These are phyloP conservation scores for Pseudomyrmex dendroicus DNA, from an alignment of 1,140 invertebrate species.

Conservation along the genomic window DNA sequence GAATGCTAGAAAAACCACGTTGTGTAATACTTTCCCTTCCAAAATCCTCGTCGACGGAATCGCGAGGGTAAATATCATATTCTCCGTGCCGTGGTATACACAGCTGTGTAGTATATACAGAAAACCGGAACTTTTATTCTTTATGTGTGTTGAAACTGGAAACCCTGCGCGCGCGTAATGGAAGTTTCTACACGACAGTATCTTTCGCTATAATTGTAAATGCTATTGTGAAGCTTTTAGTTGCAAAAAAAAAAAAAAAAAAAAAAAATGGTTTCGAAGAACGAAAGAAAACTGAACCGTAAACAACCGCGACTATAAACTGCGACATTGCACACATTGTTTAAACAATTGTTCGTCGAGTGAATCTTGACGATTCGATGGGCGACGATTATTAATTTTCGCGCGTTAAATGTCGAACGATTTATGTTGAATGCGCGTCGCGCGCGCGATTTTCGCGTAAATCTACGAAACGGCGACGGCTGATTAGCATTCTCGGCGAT, in stretches of 20 bases:
- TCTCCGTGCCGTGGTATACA: background rate
- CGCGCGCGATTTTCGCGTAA: slow-evolving; percentile 33
- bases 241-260: background rate
- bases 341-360: background rate
- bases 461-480: slow-evolving; percentile 33
- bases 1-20: too few species aligned
- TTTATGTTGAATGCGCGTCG: slow-evolving; percentile 37
- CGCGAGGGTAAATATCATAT: slow-evolving; percentile 23
- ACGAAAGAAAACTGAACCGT: background rate
- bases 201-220: slow-evolving; percentile 1
- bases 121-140: slow-evolving; percentile 12
- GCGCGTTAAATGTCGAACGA: slow-evolving; percentile 4
- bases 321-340: background rate
- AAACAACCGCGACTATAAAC: background rate
- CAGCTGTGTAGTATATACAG: background rate
- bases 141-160: slow-evolving; percentile 6
- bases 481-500: slow-evolving; percentile 51
- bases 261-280: background rate
- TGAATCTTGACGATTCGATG: background rate
- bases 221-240: slow-evolving; percentile 20
- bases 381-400: slow-evolving; percentile 48
- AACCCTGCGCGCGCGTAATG: background rate
- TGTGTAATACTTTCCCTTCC: too few species aligned
- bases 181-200: background rate
- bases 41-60: background rate